Base-by-base conservation (phyloP, 2,888 invertebrate genomes). In the Lacanobia oleracea region DNA sequence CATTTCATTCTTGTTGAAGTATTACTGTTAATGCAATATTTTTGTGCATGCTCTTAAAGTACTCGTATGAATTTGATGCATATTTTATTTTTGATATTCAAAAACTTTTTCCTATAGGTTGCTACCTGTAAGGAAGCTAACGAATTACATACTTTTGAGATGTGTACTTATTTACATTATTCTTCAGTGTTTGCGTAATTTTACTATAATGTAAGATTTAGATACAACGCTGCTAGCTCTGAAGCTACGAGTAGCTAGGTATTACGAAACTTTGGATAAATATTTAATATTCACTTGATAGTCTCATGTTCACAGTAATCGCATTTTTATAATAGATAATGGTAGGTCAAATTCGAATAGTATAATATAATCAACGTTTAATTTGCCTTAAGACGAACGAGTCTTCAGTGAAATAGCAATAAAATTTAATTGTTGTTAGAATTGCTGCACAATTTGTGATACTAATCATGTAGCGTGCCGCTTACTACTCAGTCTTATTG, bases 11-110 rank as follows among this genome's bases (percentile, higher is more conserved):
- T 82, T 86, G 82, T 85, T 85, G 77, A 88, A 87, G 81, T 82
- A 86, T 88, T 87, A 86, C 85, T 80, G 86, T 88, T 87, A 87
- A 90, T 88, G 88, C 89, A 86, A 90, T 93, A 92, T 93, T 93
- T 91, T 92, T 91, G 89, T 90, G 92, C 87, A 88, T 89, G 85
- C 88, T 91, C 90, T 91, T 89, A 82, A 88, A 90, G 89, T 86
- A 88, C 88, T 89, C 86, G 89, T 91, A 88, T 87, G 66, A 85
- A 90, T 90, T 88, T 87, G 87, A 92, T 88, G 90, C 90, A 87
- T 89, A 90, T 93, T 91, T 95, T 95, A 95, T 95, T 95, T 95
- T 95, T 95, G 95, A 95, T 95, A 95, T 93, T 93, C 93, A 91
- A 91, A 92, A 93, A 89, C 89, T 93, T 95, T 94, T 94, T 93